These are phyloP conservation scores for Pteropus alecto DNA, from an alignment of 2,113 vertebrate species.

Conservation along the genomic window DNA sequence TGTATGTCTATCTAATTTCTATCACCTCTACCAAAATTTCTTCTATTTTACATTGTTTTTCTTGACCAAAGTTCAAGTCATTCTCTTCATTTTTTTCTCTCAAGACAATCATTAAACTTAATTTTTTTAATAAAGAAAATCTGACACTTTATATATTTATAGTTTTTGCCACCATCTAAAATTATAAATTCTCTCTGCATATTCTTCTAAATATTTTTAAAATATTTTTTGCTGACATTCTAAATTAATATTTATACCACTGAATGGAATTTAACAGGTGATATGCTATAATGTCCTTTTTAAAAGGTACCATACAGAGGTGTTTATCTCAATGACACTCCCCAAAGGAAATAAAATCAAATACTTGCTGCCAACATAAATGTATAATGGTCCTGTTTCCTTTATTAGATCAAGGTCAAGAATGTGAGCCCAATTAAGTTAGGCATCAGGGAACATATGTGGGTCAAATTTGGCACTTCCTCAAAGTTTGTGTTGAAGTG, in stretches of 20 bases:
- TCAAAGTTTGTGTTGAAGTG: slow-evolving; percentile 46
- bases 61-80: not conserved
- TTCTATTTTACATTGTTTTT: slow-evolving; percentile 43
- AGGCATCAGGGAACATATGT: not conserved
- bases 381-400: not conserved
- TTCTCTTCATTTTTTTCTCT: not conserved
- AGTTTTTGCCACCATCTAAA: slow-evolving; percentile 41
- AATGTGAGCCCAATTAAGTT: not conserved
- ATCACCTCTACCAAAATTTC: not conserved
- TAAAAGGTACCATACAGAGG: not conserved
- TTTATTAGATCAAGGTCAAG: slow-evolving; percentile 25
- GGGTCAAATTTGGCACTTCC: not conserved
- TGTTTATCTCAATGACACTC: not conserved
- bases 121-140: slow-evolving; percentile 32
- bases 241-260: slow-evolving; percentile 28
- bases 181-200: slow-evolving; percentile 13
- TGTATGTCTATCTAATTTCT: not conserved
- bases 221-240: slow-evolving; percentile 25
- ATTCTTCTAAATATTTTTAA: slow-evolving; percentile 49
- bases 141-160: not conserved
- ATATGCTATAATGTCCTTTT: not conserved
- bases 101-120: slow-evolving; percentile 5
- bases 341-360: not conserved
- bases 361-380: not conserved
- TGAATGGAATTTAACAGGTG: slow-evolving; percentile 26